Base-by-base conservation (phyloP, 2,888 invertebrate species). In the Pyrrhosoma nymphula region DNA sequence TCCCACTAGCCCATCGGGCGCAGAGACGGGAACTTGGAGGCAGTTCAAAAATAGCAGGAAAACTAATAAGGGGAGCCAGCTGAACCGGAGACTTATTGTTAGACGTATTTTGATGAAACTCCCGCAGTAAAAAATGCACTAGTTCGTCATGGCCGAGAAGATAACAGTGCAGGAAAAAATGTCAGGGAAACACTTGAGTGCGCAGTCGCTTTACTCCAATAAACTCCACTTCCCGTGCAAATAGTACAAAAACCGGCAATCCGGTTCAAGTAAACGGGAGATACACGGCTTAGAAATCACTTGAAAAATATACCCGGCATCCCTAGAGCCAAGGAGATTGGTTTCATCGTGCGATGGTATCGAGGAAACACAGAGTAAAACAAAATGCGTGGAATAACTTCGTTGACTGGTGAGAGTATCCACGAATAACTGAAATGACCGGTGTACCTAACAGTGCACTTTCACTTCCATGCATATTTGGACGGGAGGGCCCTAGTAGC, bases 41-140 rank as follows among this genome's bases (percentile, higher is more conserved):
- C 30, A 30, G 82, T 82, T 82, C 82, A 82, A 82, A 82, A 82
- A 82, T 82, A 82, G 82, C 82, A 35, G 12, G 82, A 12, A 82
- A 82, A 82, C 82, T 35, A 35, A 82, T 10, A 16, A 30, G 16
- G 35, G 30, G 35, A 23, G n/a, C 30, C 82, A 35, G 30, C 35
- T 16, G 82, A 82, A 82, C 30, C 82, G 82, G 35, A 35, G 82
- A 82, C 30, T n/a, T n/a, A n/a, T n/a, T n/a, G 4, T 35, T 35
- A 47, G 82, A 16, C 26, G 30, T 16, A 82, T 35, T 82, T 14
- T 82, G 82, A 82, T 82, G 35, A n/a, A 35, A 82, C 1, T 0
- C 4, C 69, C 26, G 82, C 82, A 26, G 82, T 3, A 69, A 82
- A 35, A 82, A 82, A 82, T 47, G 16, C 30, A 82, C 82, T 0